Evolutionary conservation across 2,113 vertebrate genomes (phyloP).

Genomic region (Sander vitreus): DNA sequence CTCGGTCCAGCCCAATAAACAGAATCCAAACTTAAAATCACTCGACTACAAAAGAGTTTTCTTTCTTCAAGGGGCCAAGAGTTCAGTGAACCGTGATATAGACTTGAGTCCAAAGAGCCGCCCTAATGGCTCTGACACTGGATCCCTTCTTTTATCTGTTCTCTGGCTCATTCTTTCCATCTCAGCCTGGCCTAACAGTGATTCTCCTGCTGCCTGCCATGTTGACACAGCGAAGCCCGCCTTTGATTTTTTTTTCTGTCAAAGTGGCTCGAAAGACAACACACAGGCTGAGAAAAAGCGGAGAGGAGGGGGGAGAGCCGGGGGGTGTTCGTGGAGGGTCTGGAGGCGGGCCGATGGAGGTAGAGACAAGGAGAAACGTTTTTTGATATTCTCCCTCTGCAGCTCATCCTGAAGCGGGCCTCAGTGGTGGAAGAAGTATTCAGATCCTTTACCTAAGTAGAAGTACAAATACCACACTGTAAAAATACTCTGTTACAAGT

Average conservation of each 20-base stretch:
- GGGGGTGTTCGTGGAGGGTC: not conserved
- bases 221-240: slow-evolving; percentile 60
- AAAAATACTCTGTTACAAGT: no score
- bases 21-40: slow-evolving; percentile 1
- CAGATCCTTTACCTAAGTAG: no score
- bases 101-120: slow-evolving; percentile 17
- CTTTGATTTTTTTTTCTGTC: slow-evolving; percentile 58
- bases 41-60: not conserved
- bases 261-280: slow-evolving; percentile 60
- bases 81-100: slow-evolving; percentile 49
- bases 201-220: slow-evolving; percentile 45
- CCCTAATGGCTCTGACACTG: slow-evolving; percentile 43
- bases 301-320: not conserved
- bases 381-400: slow-evolving; percentile 23
- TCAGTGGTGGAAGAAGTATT: not conserved
- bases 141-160: slow-evolving; percentile 61
- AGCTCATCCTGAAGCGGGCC: slow-evolving; percentile 15
- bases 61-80: slow-evolving; percentile 26
- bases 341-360: not conserved
- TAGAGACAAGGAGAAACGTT: slow-evolving; percentile 19
- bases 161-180: slow-evolving; percentile 59
- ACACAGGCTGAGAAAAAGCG: not conserved
- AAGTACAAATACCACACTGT: no score
- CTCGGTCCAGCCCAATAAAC: slow-evolving; percentile 12
- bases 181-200: slow-evolving; percentile 17